phyloP scores from a whole-genome alignment of 2,113 vertebrate genomes.

The Clarias magur region DNA sequence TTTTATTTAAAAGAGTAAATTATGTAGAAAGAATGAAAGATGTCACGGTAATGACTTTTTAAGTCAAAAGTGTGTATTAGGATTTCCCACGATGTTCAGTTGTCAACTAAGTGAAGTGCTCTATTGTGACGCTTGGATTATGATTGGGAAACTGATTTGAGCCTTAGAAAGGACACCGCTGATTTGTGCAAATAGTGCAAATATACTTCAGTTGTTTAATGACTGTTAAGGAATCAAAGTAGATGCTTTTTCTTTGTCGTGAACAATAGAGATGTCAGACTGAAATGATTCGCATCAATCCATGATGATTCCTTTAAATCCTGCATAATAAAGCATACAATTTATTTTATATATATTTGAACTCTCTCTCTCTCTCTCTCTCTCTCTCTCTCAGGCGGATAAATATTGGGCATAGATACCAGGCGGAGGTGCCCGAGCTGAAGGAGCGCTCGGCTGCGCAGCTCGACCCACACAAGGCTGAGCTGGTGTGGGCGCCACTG shows the following conservation, averaged over 20 bases:
- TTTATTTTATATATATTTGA: background rate
- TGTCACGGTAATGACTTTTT: background rate
- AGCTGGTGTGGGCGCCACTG: conserved; percentile 87
- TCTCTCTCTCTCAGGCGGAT: conserved; percentile 78
- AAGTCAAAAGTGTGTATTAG: background rate
- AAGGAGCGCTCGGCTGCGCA: conserved; percentile 78
- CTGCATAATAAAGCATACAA: background rate
- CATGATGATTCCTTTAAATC: background rate
- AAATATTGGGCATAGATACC: conserved; percentile 92
- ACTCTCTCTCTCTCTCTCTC: background rate
- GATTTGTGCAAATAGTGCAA: background rate
- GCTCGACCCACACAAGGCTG: conserved; percentile 82
- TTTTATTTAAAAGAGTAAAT: background rate
- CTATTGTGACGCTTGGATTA: background rate
- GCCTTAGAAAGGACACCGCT: background rate
- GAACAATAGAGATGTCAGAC: background rate
- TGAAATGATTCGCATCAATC: background rate
- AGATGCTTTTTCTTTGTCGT: background rate
- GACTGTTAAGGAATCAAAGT: background rate
- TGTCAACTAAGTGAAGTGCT: background rate
- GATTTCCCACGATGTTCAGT: background rate
- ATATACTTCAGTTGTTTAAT: background rate
- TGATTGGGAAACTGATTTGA: background rate
- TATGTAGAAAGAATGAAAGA: background rate
- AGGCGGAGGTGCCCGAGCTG: conserved; percentile 90